A percentile compares a stretch with the other conserved stretches of the same genome.
phyloP scores from a whole-genome alignment of 1,140 invertebrate genomes.

The Drosophila obscura region DNA sequence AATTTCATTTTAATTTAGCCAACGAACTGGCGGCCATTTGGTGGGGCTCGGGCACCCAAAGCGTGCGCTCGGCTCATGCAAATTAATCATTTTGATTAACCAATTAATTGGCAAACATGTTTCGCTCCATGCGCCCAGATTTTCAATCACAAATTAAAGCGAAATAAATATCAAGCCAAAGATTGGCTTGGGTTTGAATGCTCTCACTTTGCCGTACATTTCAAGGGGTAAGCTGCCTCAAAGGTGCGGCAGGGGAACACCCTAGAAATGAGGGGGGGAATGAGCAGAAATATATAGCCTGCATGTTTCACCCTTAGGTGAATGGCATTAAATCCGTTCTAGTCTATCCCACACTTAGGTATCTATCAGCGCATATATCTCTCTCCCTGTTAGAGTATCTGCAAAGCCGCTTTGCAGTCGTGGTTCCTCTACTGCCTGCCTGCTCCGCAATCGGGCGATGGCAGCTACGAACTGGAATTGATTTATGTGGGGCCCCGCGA shows the following conservation, averaged over 20 bases:
- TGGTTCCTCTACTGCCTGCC: constrained; percentile 9
- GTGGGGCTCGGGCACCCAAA: constrained; percentile 32
- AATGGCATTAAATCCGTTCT: too few species aligned
- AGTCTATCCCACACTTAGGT: too few species aligned
- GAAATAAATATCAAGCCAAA: constrained; percentile 53
- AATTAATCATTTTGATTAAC: constrained; percentile 82
- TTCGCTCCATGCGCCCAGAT: constrained; percentile 61
- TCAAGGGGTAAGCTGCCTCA: too few species aligned
- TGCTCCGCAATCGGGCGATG: not conserved
- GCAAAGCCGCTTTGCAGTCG: constrained; percentile 28
- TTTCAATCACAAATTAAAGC: constrained; percentile 75
- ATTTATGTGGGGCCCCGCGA: constrained; percentile 56
- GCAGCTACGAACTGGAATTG: constrained; percentile 68
- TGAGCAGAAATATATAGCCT: too few species aligned
- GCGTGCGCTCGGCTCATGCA: constrained; percentile 68
- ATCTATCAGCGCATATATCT: not conserved
- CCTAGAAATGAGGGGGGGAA: too few species aligned
- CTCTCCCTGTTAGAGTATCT: not conserved
- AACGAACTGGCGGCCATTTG: not conserved
- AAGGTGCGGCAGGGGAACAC: too few species aligned
- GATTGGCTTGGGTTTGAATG: not conserved
- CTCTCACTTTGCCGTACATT: constrained; percentile 1
- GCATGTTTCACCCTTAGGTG: too few species aligned
- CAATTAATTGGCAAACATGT: constrained; percentile 81
- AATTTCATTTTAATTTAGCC: constrained; percentile 51